Evolutionary conservation across 2,113 vertebrate genomes (phyloP).

Genomic region (Mobula birostris): DNA sequence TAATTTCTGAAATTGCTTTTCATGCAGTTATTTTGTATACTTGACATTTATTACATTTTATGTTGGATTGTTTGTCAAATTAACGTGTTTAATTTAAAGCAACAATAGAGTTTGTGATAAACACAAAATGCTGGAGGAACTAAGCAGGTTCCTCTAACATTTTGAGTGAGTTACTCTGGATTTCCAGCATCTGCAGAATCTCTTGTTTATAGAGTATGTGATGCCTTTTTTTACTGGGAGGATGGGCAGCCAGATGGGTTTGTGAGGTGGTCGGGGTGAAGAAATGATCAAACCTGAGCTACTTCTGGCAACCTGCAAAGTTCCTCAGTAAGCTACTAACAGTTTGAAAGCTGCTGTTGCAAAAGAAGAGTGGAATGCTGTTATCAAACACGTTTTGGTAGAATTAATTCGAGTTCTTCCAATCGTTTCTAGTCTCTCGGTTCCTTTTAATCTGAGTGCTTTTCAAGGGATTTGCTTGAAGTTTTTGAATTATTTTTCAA

Average conservation of each 20-base stretch:
- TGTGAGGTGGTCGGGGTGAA: no score
- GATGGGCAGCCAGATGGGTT: no score
- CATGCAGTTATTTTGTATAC: background rate
- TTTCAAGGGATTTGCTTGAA: no score
- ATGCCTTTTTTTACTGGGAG: background rate
- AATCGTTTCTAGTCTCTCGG: background rate
- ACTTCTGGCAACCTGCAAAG: background rate
- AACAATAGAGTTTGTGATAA: background rate
- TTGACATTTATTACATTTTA: background rate
- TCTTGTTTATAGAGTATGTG: background rate
- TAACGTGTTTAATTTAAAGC: background rate
- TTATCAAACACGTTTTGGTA: background rate
- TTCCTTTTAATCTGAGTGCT: background rate
- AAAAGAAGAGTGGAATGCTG: background rate
- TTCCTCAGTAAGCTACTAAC: background rate
- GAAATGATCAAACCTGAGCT: background rate
- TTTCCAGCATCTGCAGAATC: no score
- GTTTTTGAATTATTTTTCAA: background rate
- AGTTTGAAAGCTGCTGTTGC: background rate
- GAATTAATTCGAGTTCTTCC: background rate
- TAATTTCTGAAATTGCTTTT: background rate
- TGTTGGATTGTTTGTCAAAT: background rate
- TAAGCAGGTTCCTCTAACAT: no score
- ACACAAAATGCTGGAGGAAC: no score
- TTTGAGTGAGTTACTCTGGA: no score